These are phyloP conservation scores for Simalia tracyae DNA, from an alignment of 2,797 vertebrate species.

Conservation along the genomic window DNA sequence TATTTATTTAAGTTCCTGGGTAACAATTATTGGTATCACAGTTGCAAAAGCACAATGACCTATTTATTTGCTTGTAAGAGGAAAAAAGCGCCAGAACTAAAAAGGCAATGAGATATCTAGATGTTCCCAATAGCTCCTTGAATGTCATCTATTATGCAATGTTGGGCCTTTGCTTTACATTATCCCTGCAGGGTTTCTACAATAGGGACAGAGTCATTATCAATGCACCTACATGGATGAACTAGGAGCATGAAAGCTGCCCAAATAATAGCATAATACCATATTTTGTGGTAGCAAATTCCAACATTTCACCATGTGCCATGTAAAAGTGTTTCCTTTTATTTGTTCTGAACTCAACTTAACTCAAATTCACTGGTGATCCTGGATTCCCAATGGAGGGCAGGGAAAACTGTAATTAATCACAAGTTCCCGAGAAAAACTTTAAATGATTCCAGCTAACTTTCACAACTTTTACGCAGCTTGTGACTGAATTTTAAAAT, in stretches of 20 bases:
- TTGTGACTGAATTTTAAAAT: neutral
- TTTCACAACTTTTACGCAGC: neutral
- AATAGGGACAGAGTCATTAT: neutral
- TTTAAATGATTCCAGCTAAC: neutral
- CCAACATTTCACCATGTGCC: neutral
- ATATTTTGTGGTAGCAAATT: neutral
- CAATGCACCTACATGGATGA: neutral
- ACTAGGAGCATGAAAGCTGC: neutral
- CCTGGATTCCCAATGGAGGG: neutral
- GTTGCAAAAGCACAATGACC: neutral
- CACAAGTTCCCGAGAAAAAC: neutral
- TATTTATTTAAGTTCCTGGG: neutral
- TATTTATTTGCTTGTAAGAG: neutral
- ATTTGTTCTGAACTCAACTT: neutral
- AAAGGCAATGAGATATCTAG: neutral
- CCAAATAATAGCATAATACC: neutral
- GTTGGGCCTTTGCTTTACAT: neutral
- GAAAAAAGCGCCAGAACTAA: neutral
- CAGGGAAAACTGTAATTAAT: no score
- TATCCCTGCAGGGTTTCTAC: neutral
- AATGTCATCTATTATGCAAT: neutral
- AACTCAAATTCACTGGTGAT: neutral
- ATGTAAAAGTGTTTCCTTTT: neutral
- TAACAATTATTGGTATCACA: neutral
- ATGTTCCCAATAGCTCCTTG: neutral